phyloP scores from a whole-genome alignment of 2,888 invertebrate genomes.

The Caenorhabditis japonica region DNA sequence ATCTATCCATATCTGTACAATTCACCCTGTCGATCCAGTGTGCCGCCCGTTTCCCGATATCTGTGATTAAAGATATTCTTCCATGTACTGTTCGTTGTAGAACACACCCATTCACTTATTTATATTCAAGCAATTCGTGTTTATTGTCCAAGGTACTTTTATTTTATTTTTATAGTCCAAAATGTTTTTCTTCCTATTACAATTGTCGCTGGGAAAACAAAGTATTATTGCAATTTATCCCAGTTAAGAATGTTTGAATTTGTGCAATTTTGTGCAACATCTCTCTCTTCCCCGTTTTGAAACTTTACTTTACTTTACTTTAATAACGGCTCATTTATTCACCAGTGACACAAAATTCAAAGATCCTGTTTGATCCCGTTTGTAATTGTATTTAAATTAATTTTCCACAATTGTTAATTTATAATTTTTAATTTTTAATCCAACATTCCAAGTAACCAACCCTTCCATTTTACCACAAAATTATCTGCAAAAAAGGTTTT shows the following conservation, averaged over 20 bases:
- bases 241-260: conserved; percentile 43
- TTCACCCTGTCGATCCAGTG: conserved; percentile 60
- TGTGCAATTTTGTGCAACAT: conserved; percentile 10
- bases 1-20: conserved; percentile 34
- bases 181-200: neutral
- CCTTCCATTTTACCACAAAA: conserved; percentile 18
- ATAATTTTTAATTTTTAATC: conserved; percentile 20
- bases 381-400: conserved; percentile 6
- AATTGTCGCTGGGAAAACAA: neutral
- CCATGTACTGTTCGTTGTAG: conserved; percentile 71
- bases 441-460: conserved; percentile 38
- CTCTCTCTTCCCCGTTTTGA: conserved; percentile 17
- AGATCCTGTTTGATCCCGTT: conserved; percentile 5
- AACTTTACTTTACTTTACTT: conserved; percentile 34
- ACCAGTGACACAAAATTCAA: conserved; percentile 43
- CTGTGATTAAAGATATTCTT: conserved; percentile 62
- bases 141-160: neutral
- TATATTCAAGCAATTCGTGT: conserved; percentile 1
- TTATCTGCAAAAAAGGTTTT: neutral
- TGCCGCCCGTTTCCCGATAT: conserved; percentile 66
- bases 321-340: conserved; percentile 51
- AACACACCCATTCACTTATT: conserved; percentile 55
- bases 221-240: too few species aligned
- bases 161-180: conserved; percentile 11
- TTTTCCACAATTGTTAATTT: neutral